phyloP scores from a whole-genome alignment of 2,888 invertebrate genomes.

The Eupithecia pulchellata region DNA sequence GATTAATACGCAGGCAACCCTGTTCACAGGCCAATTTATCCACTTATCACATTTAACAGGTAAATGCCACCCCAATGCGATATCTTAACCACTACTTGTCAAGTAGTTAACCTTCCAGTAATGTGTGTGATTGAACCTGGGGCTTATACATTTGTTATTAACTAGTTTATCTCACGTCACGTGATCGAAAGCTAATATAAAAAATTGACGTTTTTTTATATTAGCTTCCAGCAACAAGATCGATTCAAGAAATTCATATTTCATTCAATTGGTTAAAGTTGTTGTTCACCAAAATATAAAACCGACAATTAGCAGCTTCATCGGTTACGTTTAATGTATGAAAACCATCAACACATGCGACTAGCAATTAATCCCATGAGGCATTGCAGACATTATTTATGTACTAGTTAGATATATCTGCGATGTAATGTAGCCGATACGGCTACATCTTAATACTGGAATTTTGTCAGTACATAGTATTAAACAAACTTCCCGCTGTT shows the following conservation, averaged over 20 bases:
- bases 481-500: too few relatives aligned
- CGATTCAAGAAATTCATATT: not conserved
- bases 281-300: not conserved
- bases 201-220: not conserved
- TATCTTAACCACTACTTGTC: conserved; percentile 45
- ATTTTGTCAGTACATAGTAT: not conserved
- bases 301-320: not conserved
- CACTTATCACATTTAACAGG: conserved; percentile 17
- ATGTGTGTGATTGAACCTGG: conserved; percentile 20
- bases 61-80: conserved; percentile 31
- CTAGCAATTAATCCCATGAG: too few relatives aligned
- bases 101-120: conserved; percentile 36
- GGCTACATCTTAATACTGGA: not conserved
- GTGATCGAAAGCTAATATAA: not conserved
- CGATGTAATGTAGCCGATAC: not conserved
- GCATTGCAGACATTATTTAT: too few relatives aligned
- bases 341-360: not conserved
- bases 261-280: not conserved
- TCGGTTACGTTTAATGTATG: not conserved
- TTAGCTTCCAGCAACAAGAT: not conserved
- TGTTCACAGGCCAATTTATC: conserved; percentile 5
- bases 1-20: not conserved
- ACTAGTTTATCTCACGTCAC: not conserved
- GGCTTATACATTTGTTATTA: conserved; percentile 18
- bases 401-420: conserved; percentile 4